A percentile compares a stretch with the other conserved stretches of the same genome.
phyloP scores from a whole-genome alignment of 1,140 invertebrate species.

The Phortica variegata region DNA sequence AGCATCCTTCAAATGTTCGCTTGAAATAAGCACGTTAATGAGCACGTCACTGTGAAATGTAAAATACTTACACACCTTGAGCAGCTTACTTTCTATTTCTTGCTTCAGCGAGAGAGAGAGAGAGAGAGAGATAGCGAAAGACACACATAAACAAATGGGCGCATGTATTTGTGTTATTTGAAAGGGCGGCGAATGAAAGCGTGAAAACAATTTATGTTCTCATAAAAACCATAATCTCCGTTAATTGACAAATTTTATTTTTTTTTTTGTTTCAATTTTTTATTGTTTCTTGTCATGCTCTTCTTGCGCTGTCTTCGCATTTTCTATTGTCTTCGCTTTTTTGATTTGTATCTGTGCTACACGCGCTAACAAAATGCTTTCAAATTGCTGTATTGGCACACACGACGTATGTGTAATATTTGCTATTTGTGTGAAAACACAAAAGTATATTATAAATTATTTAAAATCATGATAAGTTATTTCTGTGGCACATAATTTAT shows the following conservation, averaged over 20 bases:
- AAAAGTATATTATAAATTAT: too few relatives aligned
- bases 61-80: neutral
- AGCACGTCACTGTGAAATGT: conserved; percentile 5
- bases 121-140: conserved; percentile 6
- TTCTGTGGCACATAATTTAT: too few relatives aligned
- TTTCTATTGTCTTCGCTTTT: conserved; percentile 5
- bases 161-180: conserved; percentile 25
- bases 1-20: conserved; percentile 35
- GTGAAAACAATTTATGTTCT: conserved; percentile 50
- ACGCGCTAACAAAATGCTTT: conserved; percentile 20
- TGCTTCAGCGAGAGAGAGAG: neutral
- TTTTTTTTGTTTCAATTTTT: too few relatives aligned
- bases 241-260: conserved; percentile 51
- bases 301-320: conserved; percentile 18
- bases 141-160: conserved; percentile 6
- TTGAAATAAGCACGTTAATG: conserved; percentile 43
- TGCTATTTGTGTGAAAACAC: too few relatives aligned
- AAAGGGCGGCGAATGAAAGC: conserved; percentile 39
- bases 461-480: too few relatives aligned
- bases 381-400: conserved; percentile 26
- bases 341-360: conserved; percentile 14
- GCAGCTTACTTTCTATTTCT: too few relatives aligned
- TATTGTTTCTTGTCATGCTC: conserved; percentile 24
- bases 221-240: conserved; percentile 52
- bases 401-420: conserved; percentile 31